Base-by-base conservation (phyloP, 2,888 invertebrate species). In the Julus scanicus region DNA sequence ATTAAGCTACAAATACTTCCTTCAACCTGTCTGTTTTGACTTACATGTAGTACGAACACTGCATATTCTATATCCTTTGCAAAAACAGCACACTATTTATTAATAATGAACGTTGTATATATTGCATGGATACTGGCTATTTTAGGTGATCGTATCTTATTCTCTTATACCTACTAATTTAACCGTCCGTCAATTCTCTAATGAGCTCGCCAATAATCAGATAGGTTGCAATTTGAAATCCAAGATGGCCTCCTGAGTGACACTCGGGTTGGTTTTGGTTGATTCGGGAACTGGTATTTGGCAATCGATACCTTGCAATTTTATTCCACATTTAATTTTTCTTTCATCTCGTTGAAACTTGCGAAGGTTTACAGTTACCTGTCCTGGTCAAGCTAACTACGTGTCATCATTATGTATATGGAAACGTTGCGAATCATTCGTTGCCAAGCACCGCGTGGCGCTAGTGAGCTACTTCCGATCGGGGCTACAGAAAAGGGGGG, bases 171-270 rank as follows among this genome's bases (percentile, higher is more conserved):
- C n/a, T 63, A 6, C 63, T n/a, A 4, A 63, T 63, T 63, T 63
- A 63, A 63, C 17, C n/a, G 63, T 63, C 63, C 13, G n/a, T 63
- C 63, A n/a, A 5, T 17, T 17, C 53, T 63, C 1, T 63, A 63
- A 63, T 63, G 5, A 63, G n/a, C n/a, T n/a, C n/a, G 1, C n/a
- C 2, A n/a, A 63, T n/a, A 63, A 63, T n/a, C 17, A 6, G 63
- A 63, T n/a, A 63, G 63, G 63, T n/a, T 63, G 63, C 63, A 63
- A 63, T n/a, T 63, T 63, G 63, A 63, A 63, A 63, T n/a, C 6
- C 63, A 63, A 63, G 63, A 63, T 63, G 63, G 63, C 63, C 63
- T 63, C 63, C n/a, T 3, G n/a, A 63, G 17, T 63, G n/a, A 63
- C 17, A 63, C n/a, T 3, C 6, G n/a, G 15, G 63, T n/a, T 63